phyloP scores from a whole-genome alignment of 2,888 invertebrate species.

The Epirrhoe alternata region DNA sequence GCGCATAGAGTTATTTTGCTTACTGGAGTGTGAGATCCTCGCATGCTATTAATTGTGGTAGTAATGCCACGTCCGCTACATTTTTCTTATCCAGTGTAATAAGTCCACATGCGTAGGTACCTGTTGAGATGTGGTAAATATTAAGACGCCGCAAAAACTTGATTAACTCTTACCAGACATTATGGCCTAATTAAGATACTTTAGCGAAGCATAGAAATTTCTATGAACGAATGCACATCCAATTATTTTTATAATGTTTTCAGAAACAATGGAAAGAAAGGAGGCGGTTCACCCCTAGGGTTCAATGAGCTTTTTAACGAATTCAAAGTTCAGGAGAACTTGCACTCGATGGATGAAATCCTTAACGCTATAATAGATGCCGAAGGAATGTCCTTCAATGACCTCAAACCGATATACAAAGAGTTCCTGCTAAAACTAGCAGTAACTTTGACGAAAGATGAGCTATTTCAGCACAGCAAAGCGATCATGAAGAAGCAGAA shows the following conservation, averaged over 20 bases:
- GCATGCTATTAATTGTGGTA: constrained; percentile 74
- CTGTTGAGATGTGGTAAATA: constrained; percentile 11
- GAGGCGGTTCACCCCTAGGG: constrained; percentile 92
- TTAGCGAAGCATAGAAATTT: constrained; percentile 1
- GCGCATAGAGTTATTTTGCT: constrained; percentile 64
- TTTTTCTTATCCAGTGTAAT: constrained; percentile 68
- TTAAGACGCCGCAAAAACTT: background rate
- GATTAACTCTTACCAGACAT: background rate
- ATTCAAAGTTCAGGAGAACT: constrained; percentile 94
- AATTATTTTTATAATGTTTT: constrained; percentile 50
- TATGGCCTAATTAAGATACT: background rate
- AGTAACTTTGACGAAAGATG: constrained; percentile 95
- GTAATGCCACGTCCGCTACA: constrained; percentile 74
- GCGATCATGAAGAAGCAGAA: constrained; percentile 94
- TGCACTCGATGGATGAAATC: constrained; percentile 94
- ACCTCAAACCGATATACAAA: constrained; percentile 95
- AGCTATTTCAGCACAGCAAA: constrained; percentile 95
- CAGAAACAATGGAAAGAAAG: constrained; percentile 87
- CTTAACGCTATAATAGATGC: constrained; percentile 95
- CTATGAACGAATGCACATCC: background rate
- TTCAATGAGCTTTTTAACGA: constrained; percentile 95
- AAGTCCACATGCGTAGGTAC: background rate
- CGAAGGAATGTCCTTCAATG: constrained; percentile 97
- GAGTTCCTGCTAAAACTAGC: constrained; percentile 95
- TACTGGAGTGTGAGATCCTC: constrained; percentile 70